These are phyloP conservation scores for Labroides dimidiatus DNA, from an alignment of 2,797 vertebrate genomes.

Conservation along the genomic window DNA sequence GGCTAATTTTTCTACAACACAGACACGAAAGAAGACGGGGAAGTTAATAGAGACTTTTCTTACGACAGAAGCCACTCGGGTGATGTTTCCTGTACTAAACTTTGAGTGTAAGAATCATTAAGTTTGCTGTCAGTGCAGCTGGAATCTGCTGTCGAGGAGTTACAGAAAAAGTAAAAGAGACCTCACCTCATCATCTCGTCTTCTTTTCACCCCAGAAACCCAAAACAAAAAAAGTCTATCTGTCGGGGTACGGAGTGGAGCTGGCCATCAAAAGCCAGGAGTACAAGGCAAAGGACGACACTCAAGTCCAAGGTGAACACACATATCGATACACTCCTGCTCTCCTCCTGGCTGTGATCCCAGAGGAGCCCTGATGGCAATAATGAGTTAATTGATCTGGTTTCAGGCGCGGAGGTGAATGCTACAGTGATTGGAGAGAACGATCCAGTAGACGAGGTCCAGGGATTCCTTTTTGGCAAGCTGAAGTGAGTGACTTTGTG, in stretches of 20 bases:
- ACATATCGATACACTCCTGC: slow-evolving; percentile 11
- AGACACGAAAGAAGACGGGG: slow-evolving; percentile 20
- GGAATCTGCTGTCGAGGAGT: neutral
- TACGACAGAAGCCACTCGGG: slow-evolving; percentile 1
- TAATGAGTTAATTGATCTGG: slow-evolving; percentile 60
- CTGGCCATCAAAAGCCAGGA: slow-evolving; percentile 98
- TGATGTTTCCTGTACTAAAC: neutral
- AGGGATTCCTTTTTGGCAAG: slow-evolving; percentile 98
- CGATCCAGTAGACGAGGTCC: slow-evolving; percentile 97
- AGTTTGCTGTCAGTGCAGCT: neutral
- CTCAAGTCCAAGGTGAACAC: slow-evolving; percentile 94
- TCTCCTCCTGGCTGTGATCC: slow-evolving; percentile 27
- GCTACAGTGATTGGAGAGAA: slow-evolving; percentile 94
- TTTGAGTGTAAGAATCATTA: neutral
- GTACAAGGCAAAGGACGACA: slow-evolving; percentile 99
- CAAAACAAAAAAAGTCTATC: slow-evolving; percentile 87
- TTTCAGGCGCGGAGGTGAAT: slow-evolving; percentile 90
- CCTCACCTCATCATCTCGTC: slow-evolving; percentile 3
- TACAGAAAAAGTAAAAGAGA: too few species aligned
- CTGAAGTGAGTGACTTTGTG: slow-evolving; percentile 87
- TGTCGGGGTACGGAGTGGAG: slow-evolving; percentile 97
- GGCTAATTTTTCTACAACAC: neutral
- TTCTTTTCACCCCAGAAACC: slow-evolving; percentile 83
- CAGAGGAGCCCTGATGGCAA: slow-evolving; percentile 48
- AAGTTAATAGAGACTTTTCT: slow-evolving; percentile 1